Evolutionary conservation across 2,888 invertebrate species (phyloP), one percentile per base, ranked within the genome.

Genomic region (Eledona agricola): DNA sequence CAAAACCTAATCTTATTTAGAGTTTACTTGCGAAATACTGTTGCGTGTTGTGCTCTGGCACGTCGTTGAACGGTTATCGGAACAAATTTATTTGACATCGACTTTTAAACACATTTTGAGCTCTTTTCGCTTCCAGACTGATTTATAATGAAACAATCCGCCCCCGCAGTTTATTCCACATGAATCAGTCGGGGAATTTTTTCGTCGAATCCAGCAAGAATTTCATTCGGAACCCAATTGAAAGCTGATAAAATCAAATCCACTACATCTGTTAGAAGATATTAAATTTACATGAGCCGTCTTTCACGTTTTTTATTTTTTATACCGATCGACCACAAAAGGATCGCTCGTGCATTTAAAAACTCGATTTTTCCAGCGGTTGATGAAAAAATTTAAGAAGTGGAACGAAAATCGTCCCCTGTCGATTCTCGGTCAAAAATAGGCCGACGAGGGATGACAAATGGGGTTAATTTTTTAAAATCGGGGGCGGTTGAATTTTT

Each of bases 271-370:
- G 47, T 37, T 37, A 37, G 16, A 22, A 15, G 29, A 37, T 47
- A 47, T 47, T 35, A 37, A 47, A 47, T 46, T 46, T 46, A 35
- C 35, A 46, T 46, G 46, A 46, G 34, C 46, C 19, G 42, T 34
- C 34, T 34, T 34, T 46, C 25, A 28, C 31, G 31, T 49, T 49
- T 38, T 29, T 50, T 50, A 40, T 50, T 50, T 50, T 17, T 49
- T 22, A 11, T 32, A 32, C 20, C 38, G 50, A 25, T n/a, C n/a
- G n/a, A n/a, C n/a, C 40, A 40, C 50, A 50, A 40, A 40, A 22
- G 26, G 16, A 19, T 40, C 40, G 40, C 15, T 50, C 50, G 11
- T 50, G 50, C 50, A 50, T 31, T 40, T 32, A 17, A 15, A 40
- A 50, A 50, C 50, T 50, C 50, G 32, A 50, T 50, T 50, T 50